Base-by-base conservation (phyloP, 2,888 invertebrate genomes). In the Hydrotaea cyrtoneurina region DNA sequence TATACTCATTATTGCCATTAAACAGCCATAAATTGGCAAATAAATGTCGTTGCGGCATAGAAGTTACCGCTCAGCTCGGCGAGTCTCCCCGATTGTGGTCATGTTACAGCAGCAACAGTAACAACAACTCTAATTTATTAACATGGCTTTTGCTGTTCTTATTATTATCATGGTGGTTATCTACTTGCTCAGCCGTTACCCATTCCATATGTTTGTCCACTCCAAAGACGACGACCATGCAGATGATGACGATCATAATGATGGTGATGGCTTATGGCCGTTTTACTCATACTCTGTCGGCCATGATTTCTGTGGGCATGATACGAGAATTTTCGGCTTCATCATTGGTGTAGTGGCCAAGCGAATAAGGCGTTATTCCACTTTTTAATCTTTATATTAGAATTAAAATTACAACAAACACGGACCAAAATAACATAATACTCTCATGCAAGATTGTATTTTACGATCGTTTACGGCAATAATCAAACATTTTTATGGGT, bases 1-100 rank as follows among this genome's bases (percentile, higher is more conserved):
- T 90, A 87, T 89, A 88, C 89, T 89, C 88, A 87, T 91, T 90
- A 90, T 91, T 89, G 89, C 89, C 87, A 91, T 90, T 90, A 90
- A 89, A 87, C 87, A 88, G 78, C 88, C 89, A 87, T 90, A 90
- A 90, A 90, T 89, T 90, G 87, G 86, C 81, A 86, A 90, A 90
- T 88, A 88, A 89, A 90, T 90, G 89, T 88, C 88, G 78, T 76
- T 72, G 53, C 78, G 78, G 75, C 59, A 83, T 76, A 85, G 85
- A 83, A 80, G 78, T 82, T 59, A 83, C 83, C 85, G 82, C 78
- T 78, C 80, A 79, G 72, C 74, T 69, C 71, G 50, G 11, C 21
- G 23, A 46, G 69, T 46, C 23, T 46, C 69, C 15, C 21, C 55
- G 17, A 2, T 8, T 55, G 55, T 17, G 3, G 2, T 21, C 39